Evolutionary conservation across 2,113 vertebrate species (phyloP).

Genomic region (Megalops atlanticus): DNA sequence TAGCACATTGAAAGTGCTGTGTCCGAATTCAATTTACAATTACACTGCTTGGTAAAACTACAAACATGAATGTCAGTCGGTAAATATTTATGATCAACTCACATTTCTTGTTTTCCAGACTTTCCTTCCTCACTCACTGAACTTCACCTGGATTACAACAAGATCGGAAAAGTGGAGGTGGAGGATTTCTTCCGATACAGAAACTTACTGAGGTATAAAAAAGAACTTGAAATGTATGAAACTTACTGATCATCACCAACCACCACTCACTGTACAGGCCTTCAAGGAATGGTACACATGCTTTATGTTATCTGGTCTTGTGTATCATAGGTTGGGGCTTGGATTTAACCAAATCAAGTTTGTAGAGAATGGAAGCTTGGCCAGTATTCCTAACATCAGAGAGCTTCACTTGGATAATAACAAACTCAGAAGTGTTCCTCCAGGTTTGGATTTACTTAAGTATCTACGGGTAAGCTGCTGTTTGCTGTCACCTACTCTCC

Average conservation of each 20-base stretch:
- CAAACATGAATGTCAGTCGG: neutral
- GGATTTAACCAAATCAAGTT: conserved; percentile 90
- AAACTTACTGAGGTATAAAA: conserved; percentile 84
- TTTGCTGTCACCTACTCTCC: neutral
- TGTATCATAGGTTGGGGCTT: conserved; percentile 80
- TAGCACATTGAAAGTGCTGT: neutral
- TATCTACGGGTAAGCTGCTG: conserved; percentile 84
- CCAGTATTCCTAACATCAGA: conserved; percentile 80
- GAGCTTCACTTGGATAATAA: conserved; percentile 93
- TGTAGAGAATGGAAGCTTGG: conserved; percentile 90
- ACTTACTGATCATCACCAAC: neutral
- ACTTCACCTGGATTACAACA: conserved; percentile 92
- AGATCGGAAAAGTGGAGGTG: conserved; percentile 85
- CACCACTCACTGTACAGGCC: no score
- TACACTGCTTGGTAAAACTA: neutral
- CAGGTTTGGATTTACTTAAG: conserved; percentile 81
- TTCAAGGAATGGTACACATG: no score
- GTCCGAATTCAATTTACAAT: neutral
- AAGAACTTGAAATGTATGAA: neutral
- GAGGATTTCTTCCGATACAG: conserved; percentile 92
- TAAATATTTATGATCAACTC: neutral
- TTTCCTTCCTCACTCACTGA: conserved; percentile 85
- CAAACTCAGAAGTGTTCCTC: conserved; percentile 86
- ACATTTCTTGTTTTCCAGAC: conserved; percentile 54
- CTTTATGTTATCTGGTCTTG: neutral